Evolutionary conservation across 2,888 invertebrate genomes (phyloP).

Genomic region (Oscheius sp.): DNA sequence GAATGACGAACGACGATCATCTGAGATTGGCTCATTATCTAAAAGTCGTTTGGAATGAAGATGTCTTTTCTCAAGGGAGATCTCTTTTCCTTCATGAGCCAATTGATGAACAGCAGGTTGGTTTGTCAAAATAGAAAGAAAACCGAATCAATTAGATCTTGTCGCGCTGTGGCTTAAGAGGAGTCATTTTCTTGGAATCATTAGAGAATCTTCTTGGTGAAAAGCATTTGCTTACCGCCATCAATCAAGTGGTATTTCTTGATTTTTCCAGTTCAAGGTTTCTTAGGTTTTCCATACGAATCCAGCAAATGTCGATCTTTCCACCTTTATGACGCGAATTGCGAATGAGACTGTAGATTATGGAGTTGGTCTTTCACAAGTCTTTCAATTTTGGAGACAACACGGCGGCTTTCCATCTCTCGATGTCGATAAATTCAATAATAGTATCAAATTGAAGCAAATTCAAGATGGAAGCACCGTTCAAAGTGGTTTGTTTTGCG

Average conservation of each 20-base stretch:
- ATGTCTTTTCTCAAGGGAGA: constrained; percentile 35
- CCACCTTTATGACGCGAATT: constrained; percentile 3
- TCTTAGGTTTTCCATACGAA: constrained; percentile 13
- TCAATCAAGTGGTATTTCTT: constrained; percentile 40
- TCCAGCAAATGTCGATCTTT: constrained; percentile 11
- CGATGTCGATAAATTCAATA: constrained; percentile 38
- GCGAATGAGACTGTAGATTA: constrained; percentile 8
- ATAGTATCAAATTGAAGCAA: constrained; percentile 40
- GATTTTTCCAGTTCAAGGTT: not conserved
- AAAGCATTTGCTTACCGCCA: constrained; percentile 34
- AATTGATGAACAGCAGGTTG: constrained; percentile 38
- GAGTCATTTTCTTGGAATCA: constrained; percentile 44
- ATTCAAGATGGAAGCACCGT: constrained; percentile 38
- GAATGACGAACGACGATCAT: constrained; percentile 50
- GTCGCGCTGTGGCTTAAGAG: constrained; percentile 46
- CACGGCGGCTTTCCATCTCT: constrained; percentile 48
- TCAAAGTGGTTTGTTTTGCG: not conserved
- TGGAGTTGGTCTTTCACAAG: constrained; percentile 24
- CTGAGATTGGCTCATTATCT: constrained; percentile 38
- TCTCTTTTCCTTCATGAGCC: constrained; percentile 39
- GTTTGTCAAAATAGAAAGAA: not conserved
- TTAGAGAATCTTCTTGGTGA: constrained; percentile 43
- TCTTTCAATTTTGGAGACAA: constrained; percentile 42
- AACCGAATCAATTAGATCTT: constrained; percentile 25
- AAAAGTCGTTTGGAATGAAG: constrained; percentile 39